Evolutionary conservation across 2,113 vertebrate species (phyloP).

Genomic region (Aspidoscelis tigris): DNA sequence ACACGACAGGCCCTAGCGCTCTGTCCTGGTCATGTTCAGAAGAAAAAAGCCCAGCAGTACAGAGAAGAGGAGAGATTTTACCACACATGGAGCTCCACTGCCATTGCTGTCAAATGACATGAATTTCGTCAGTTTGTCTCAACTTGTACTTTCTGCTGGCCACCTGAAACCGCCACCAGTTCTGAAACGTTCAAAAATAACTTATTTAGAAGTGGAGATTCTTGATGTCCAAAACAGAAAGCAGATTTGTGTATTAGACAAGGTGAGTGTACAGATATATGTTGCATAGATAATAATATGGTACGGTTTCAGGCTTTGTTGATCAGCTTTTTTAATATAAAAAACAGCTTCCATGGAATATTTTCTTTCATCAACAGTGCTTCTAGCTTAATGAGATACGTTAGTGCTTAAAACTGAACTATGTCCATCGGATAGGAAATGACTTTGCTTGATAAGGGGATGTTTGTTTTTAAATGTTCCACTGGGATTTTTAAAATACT

Average conservation of each 20-base stretch:
- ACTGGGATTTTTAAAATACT: neutral
- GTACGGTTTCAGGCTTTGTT: too few relatives aligned
- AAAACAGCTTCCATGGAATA: neutral
- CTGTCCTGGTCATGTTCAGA: constrained; percentile 67
- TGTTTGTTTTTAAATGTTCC: neutral
- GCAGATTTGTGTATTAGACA: constrained; percentile 82
- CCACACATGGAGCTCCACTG: constrained; percentile 49
- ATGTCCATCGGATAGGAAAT: neutral
- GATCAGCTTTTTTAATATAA: too few relatives aligned
- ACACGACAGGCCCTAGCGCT: constrained; percentile 54
- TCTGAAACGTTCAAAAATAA: constrained; percentile 72
- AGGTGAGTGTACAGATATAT: constrained; percentile 70
- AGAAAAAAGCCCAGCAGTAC: constrained; percentile 58
- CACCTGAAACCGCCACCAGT: constrained; percentile 56
- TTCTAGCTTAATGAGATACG: constrained; percentile 1
- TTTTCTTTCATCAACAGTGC: neutral
- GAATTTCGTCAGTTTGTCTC: constrained; percentile 71
- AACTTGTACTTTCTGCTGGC: constrained; percentile 73
- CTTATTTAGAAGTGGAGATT: constrained; percentile 82
- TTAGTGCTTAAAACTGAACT: neutral
- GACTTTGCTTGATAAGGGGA: neutral
- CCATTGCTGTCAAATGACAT: constrained; percentile 56
- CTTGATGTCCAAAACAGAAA: constrained; percentile 79
- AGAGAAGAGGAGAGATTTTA: constrained; percentile 47
- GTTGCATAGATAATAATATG: too few relatives aligned